Conservation (phyloP, 2,113 vertebrate genomes). For the Carettochelys insculpta region DNA sequence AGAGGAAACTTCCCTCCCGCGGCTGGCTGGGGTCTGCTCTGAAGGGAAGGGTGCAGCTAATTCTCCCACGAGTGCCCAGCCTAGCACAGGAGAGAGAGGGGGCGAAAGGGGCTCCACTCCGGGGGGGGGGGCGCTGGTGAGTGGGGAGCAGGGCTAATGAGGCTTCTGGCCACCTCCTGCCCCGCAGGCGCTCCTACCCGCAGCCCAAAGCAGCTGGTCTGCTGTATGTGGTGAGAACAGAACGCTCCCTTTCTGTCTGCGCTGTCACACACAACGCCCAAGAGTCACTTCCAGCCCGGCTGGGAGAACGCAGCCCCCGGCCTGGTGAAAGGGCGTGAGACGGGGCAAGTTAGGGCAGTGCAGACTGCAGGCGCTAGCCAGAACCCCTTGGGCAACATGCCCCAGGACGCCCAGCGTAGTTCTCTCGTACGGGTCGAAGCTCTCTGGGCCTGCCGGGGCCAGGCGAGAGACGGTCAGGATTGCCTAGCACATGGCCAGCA, state of each 20-base stretch:
- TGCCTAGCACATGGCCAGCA: too few relatives aligned
- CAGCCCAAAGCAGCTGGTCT: not conserved
- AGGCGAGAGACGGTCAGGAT: too few relatives aligned
- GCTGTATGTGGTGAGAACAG: too few relatives aligned
- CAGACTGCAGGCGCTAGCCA: constrained; percentile 1
- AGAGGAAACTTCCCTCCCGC: not conserved
- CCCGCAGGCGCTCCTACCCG: not conserved
- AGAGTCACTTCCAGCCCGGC: not conserved
- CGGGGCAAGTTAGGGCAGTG: constrained; percentile 21
- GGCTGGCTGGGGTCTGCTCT: too few relatives aligned
- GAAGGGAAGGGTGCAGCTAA: not conserved
- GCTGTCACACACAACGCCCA: not conserved
- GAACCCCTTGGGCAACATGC: not conserved
- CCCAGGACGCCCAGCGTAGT: not conserved
- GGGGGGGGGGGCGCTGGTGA: not conserved
- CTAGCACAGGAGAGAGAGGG: not conserved
- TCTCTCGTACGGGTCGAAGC: not conserved
- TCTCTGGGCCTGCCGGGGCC: too few relatives aligned
- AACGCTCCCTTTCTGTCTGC: not conserved
- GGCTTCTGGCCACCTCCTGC: not conserved
- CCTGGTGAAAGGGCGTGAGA: not conserved
- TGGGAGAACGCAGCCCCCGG: not conserved
- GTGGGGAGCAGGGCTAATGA: not conserved
- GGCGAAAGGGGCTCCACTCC: not conserved
- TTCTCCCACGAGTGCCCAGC: not conserved